Percentiles rank a stretch among this genome's conserved stretches.
These are phyloP conservation scores for Vesta saturnalis DNA, from an alignment of 2,888 invertebrate genomes.

Conservation along the genomic window DNA sequence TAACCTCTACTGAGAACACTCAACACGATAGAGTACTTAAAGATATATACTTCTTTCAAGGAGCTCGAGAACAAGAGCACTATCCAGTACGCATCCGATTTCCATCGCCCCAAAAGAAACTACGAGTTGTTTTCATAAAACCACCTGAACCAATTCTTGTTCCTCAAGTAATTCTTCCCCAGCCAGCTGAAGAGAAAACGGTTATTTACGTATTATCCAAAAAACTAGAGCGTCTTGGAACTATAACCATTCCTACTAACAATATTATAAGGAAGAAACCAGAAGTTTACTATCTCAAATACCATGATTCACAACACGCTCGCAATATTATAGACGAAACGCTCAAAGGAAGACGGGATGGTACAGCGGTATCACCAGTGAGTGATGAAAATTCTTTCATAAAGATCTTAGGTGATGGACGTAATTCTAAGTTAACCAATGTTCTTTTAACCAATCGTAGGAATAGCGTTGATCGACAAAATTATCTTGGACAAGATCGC, in stretches of 20 bases:
- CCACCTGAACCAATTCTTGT: not conserved
- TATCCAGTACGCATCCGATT: not conserved
- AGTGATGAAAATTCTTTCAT: not conserved
- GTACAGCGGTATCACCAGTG: not conserved
- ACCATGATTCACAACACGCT: not conserved
- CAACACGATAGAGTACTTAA: not conserved
- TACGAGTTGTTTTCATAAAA: not conserved
- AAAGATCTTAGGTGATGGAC: not conserved
- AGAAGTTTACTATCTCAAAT: not conserved
- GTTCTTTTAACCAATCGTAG: not conserved
- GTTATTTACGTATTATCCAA: slow-evolving; percentile 2
- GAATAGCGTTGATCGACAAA: not conserved
- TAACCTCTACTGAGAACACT: not conserved
- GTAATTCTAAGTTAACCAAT: not conserved
- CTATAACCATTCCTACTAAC: not conserved
- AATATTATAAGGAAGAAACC: not conserved
- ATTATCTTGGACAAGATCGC: not conserved
- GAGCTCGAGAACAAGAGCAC: not conserved
- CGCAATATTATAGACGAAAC: not conserved
- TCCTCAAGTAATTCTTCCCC: not conserved
- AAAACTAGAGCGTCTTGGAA: not conserved
- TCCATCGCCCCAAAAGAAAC: not conserved
- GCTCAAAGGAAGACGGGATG: not conserved
- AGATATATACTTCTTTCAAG: not conserved
- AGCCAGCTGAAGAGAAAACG: not conserved